phyloP scores from a whole-genome alignment of 1,140 invertebrate species.

The Globodera ellingtonae region DNA sequence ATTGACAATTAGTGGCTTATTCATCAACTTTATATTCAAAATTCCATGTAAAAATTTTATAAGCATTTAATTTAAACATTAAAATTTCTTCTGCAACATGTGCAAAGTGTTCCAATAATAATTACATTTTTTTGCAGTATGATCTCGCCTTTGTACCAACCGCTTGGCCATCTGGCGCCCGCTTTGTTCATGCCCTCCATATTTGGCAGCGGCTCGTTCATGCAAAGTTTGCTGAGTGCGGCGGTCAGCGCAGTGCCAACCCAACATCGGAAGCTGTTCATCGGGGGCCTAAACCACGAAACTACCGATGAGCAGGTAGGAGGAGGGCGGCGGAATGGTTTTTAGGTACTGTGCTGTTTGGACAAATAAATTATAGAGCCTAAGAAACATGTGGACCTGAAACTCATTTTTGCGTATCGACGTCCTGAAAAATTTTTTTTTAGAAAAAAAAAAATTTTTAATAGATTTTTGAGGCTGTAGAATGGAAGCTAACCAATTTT shows the following conservation, averaged over 20 bases:
- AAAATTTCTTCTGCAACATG: too few relatives aligned
- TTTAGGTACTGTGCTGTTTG: not conserved
- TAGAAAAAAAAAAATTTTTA: not conserved
- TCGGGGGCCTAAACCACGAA: conserved; percentile 64
- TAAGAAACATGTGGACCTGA: too few relatives aligned
- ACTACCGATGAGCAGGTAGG: conserved; percentile 83
- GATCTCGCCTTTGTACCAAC: conserved; percentile 6
- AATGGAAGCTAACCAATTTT: not conserved
- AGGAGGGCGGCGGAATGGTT: not conserved
- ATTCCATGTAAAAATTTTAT: too few relatives aligned
- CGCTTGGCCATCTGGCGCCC: conserved; percentile 6
- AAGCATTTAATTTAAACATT: too few relatives aligned
- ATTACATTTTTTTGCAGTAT: not conserved
- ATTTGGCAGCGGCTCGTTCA: not conserved
- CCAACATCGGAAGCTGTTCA: conserved; percentile 41
- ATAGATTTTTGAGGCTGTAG: not conserved
- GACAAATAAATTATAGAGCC: too few relatives aligned
- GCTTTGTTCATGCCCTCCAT: not conserved
- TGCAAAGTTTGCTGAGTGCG: conserved; percentile 5
- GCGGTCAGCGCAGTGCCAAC: conserved; percentile 30
- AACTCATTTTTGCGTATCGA: too few relatives aligned
- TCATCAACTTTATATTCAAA: too few relatives aligned
- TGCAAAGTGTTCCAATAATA: too few relatives aligned
- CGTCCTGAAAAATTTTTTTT: too few relatives aligned
- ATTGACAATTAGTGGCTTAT: too few relatives aligned